Conservation (phyloP, 2,113 vertebrate genomes). For the Circaetus gallicus region DNA sequence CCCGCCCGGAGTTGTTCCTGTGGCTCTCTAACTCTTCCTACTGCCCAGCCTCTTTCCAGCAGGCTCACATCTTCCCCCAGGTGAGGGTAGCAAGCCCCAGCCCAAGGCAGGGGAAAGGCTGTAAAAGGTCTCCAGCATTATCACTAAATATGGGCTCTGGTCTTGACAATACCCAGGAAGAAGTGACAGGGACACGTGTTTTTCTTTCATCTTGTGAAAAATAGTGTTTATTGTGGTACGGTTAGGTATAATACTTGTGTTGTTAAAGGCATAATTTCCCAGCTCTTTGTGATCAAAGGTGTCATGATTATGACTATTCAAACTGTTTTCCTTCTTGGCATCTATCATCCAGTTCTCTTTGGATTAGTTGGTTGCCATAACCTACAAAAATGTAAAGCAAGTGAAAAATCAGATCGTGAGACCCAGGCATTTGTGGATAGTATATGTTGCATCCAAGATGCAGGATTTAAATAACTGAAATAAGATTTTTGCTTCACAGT, state of each 20-base stretch:
- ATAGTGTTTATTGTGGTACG: not conserved
- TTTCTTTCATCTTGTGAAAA: not conserved
- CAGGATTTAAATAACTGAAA: not conserved
- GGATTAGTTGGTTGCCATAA: conserved; percentile 47
- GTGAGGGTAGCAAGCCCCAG: conserved; percentile 16
- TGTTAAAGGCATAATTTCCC: not conserved
- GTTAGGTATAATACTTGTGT: not conserved
- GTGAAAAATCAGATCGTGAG: not conserved
- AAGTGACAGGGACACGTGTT: not conserved
- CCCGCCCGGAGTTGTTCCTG: not conserved
- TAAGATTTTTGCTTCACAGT: not conserved
- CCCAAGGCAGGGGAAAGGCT: not conserved
- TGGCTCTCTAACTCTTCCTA: not conserved
- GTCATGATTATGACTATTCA: not conserved
- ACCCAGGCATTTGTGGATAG: not conserved
- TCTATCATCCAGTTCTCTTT: not conserved
- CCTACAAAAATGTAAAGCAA: conserved; percentile 22
- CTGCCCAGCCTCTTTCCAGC: not conserved
- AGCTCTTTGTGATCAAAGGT: not conserved
- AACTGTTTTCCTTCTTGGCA: not conserved
- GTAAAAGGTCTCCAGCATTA: not conserved
- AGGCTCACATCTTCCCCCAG: not conserved
- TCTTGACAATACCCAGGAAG: not conserved
- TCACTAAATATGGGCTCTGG: not conserved
- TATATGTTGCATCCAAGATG: not conserved